Evolutionary conservation across 2,113 vertebrate genomes (phyloP), one percentile per base, ranked within the genome.

Genomic region (Triplophysa siluroides): DNA sequence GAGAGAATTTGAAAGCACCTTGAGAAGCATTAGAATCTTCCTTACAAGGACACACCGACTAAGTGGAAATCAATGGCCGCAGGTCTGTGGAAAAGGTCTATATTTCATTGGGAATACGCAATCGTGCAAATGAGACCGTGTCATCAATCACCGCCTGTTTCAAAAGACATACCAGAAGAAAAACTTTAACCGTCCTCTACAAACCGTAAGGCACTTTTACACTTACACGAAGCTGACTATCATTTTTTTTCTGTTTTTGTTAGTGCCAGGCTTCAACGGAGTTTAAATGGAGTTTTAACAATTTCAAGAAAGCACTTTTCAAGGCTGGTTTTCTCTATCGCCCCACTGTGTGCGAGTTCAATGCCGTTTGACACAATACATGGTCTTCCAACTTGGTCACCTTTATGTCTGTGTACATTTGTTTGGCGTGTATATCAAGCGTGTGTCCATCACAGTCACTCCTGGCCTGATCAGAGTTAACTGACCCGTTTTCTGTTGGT

Each of bases 61-160:
- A 88, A 90, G 88, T 87, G 87, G 89, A 92, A 91, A 92, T 93
- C 92, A 88, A 92, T 92, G 87, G 61, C 64, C 76, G 85, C 83
- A 80, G 76, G 61, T 38, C 70, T 85, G 84, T 81, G 82, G 84
- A 88, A 83, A 88, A 79, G 81, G 79, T 86, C 88, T 87, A 86
- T 88, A 84, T 86, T 87, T 89, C 89, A 89, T 91, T 89, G 85
- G 87, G 88, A 92, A 91, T 91, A 90, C 91, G 86, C 88, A 83
- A 89, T 88, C 84, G 83, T 78, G 86, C 88, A 89, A 86, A 89
- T 81, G 81, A 84, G 88, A 86, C 81, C 73, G 24, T 21, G 79
- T 88, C 68, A 91, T 92, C 90, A 90, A 89, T 92, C 90, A 89
- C 85, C 64, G 41, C 58, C 74, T 23, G 72, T 63, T 77, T 79